These are phyloP conservation scores for Clanis bilineata DNA, from an alignment of 2,888 invertebrate species.

Conservation along the genomic window DNA sequence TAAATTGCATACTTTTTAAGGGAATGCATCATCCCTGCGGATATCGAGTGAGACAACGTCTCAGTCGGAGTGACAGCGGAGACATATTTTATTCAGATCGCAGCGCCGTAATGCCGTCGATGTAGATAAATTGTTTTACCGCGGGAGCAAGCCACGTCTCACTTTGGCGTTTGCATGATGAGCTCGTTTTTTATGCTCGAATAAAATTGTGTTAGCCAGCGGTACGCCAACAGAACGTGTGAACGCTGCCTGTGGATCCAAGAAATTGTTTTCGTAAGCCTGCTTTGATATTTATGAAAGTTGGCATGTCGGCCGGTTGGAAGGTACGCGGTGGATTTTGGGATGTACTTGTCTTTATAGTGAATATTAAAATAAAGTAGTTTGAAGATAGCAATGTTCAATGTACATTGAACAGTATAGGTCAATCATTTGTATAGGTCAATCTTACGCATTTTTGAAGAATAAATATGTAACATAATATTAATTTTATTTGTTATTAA, in stretches of 20 bases:
- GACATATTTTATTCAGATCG: slow-evolving; percentile 81
- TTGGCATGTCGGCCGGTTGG: slow-evolving; percentile 66
- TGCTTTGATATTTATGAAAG: slow-evolving; percentile 80
- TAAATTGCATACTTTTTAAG: not conserved
- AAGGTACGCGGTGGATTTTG: slow-evolving; percentile 58
- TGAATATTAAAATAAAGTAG: slow-evolving; percentile 18
- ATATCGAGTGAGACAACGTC: slow-evolving; percentile 51
- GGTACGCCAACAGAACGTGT: slow-evolving; percentile 59
- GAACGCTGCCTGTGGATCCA: slow-evolving; percentile 61
- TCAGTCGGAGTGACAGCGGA: slow-evolving; percentile 74
- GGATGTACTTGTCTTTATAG: slow-evolving; percentile 40
- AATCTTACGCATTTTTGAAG: too few species aligned
- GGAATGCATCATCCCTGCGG: slow-evolving; percentile 45
- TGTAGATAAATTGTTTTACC: slow-evolving; percentile 83
- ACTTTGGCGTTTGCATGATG: slow-evolving; percentile 81
- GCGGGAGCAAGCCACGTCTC: slow-evolving; percentile 73
- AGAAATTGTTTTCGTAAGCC: slow-evolving; percentile 75
- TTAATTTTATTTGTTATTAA: too few species aligned
- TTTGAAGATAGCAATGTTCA: slow-evolving; percentile 20
- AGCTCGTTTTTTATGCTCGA: slow-evolving; percentile 81
- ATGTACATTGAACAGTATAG: not conserved
- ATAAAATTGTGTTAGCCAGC: slow-evolving; percentile 80
- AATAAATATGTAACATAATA: too few species aligned
- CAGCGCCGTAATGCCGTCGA: slow-evolving; percentile 80
- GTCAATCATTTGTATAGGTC: too few species aligned